Conservation (phyloP, 2,797 vertebrate genomes). For the Alfaro cultratus region DNA sequence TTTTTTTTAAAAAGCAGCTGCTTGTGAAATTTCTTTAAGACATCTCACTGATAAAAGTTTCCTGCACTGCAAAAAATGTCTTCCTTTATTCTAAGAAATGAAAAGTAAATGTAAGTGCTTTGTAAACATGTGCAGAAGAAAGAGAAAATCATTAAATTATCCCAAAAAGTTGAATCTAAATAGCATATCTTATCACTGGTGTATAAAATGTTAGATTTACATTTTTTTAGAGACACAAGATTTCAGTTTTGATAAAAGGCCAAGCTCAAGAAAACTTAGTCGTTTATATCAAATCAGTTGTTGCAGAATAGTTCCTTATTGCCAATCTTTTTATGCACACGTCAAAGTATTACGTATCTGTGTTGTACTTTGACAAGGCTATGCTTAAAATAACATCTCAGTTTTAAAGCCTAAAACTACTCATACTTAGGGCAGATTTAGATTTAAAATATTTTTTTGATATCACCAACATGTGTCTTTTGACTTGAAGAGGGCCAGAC, state of each 20-base stretch:
- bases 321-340: background rate
- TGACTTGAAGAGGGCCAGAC: background rate
- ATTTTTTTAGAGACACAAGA: background rate
- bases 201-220: background rate
- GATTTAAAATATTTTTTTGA: background rate
- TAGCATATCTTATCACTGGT: background rate
- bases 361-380: background rate
- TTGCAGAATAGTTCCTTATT: background rate
- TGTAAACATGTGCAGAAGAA: slow-evolving; percentile 16
- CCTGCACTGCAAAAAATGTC: slow-evolving; percentile 38
- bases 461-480: background rate
- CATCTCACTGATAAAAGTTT: slow-evolving; percentile 33
- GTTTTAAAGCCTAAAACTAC: background rate
- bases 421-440: background rate
- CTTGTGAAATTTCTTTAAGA: slow-evolving; percentile 44
- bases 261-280: background rate
- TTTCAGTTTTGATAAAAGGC: background rate
- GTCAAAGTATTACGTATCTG: background rate
- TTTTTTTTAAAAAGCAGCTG: background rate
- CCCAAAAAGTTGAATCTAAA: background rate
- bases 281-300: background rate
- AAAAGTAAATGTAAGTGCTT: slow-evolving; percentile 2
- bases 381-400: background rate
- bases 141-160: background rate
- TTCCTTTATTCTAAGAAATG: background rate